A percentile compares a stretch with the other conserved stretches of the same genome.
Conservation (phyloP, 2,113 vertebrate species). For the Polypterus bichir region DNA sequence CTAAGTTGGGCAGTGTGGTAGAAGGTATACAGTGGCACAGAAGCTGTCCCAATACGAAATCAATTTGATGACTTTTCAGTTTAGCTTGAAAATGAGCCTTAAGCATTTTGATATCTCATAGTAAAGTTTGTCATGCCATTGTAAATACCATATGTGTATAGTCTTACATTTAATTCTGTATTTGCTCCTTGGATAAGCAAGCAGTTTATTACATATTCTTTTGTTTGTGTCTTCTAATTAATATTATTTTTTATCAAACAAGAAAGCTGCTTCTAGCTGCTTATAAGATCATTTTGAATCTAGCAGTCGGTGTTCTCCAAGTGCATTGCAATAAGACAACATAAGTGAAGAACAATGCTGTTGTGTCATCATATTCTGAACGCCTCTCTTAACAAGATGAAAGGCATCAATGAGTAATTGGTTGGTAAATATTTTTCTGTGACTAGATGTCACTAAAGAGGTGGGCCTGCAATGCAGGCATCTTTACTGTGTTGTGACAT, state of each 20-base stretch:
- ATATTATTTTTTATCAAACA: too few relatives aligned
- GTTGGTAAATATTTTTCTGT: conserved; percentile 45
- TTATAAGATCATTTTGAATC: not conserved
- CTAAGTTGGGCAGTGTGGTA: too few relatives aligned
- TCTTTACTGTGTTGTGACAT: conserved; percentile 28
- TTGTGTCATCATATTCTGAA: conserved; percentile 28
- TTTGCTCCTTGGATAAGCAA: too few relatives aligned
- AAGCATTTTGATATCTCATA: too few relatives aligned
- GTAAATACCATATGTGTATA: too few relatives aligned
- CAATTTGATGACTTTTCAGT: too few relatives aligned
- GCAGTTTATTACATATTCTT: not conserved
- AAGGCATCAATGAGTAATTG: conserved; percentile 44
- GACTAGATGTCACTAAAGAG: conserved; percentile 36
- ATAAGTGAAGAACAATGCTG: conserved; percentile 28
- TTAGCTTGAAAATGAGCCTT: too few relatives aligned
- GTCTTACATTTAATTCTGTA: too few relatives aligned
- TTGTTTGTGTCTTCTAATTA: conserved; percentile 2
- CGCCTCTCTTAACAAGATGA: conserved; percentile 35
- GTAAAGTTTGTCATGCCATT: too few relatives aligned
- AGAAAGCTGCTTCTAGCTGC: not conserved
- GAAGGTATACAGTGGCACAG: too few relatives aligned
- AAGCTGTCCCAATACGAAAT: too few relatives aligned
- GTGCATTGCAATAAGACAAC: conserved; percentile 33
- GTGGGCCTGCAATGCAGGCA: conserved; percentile 27
- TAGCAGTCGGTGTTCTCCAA: conserved; percentile 19